Conservation (phyloP, 2,888 invertebrate species). For the Apamea sordens region DNA sequence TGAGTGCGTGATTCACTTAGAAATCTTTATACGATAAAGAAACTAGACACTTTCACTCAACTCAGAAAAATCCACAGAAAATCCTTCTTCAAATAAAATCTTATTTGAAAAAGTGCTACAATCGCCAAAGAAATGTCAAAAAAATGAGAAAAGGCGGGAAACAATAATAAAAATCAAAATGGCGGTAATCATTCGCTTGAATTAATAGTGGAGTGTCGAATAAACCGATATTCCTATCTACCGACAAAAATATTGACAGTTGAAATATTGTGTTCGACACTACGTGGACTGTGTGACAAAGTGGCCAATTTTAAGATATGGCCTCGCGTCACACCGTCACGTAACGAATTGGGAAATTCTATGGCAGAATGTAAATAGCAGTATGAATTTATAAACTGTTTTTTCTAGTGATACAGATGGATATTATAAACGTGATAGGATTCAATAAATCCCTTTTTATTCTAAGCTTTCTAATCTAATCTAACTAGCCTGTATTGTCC, state of each 20-base stretch:
- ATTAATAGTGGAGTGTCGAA: slow-evolving; percentile 39
- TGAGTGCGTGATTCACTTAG: slow-evolving; percentile 19
- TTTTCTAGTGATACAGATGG: not conserved
- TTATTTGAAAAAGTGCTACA: slow-evolving; percentile 44
- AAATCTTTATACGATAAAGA: slow-evolving; percentile 9
- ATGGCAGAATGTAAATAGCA: slow-evolving; percentile 7
- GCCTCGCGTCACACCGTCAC: slow-evolving; percentile 26
- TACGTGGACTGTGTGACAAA: slow-evolving; percentile 45
- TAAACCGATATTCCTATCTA: slow-evolving; percentile 1
- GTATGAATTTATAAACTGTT: not conserved
- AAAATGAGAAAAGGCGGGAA: slow-evolving; percentile 17
- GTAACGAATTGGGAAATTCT: slow-evolving; percentile 16
- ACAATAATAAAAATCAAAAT: slow-evolving; percentile 31
- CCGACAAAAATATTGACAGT: slow-evolving; percentile 49
- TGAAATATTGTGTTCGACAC: slow-evolving; percentile 52
- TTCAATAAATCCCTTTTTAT: not conserved
- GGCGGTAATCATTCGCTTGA: slow-evolving; percentile 27
- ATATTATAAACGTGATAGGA: not conserved
- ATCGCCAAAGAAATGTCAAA: slow-evolving; percentile 39
- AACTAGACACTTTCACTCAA: slow-evolving; percentile 22
- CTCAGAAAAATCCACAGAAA: slow-evolving; percentile 29
- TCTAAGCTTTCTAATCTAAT: not conserved
- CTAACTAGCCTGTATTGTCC: too few relatives aligned
- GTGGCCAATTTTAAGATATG: slow-evolving; percentile 37
- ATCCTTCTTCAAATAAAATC: slow-evolving; percentile 26